Conservation (phyloP, 2,113 vertebrate species). For the Chaetops frenatus region DNA sequence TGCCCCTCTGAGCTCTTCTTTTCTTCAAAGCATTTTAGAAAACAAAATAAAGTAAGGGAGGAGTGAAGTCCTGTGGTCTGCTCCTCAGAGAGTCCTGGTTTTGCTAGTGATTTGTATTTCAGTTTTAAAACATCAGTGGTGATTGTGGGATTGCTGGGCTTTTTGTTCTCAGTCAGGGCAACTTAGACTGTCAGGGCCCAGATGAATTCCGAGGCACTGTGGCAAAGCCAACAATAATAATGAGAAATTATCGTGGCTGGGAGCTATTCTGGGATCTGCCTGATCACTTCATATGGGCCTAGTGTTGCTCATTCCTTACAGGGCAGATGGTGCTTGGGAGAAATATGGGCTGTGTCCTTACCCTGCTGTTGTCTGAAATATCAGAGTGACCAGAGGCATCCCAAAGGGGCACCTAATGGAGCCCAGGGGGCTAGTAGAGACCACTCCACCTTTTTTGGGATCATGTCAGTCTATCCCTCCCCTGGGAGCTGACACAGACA, state of each 20-base stretch:
- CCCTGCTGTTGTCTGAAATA: background rate
- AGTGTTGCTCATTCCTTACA: background rate
- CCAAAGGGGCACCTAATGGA: background rate
- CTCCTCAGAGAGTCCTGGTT: background rate
- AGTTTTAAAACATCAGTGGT: background rate
- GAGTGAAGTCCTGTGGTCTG: background rate
- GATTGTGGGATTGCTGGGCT: background rate
- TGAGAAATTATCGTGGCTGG: background rate
- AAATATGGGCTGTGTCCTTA: background rate
- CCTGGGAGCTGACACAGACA: background rate
- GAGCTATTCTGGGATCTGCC: background rate
- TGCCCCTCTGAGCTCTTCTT: background rate
- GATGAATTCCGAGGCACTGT: background rate
- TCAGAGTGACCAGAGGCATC: background rate
- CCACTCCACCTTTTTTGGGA: background rate
- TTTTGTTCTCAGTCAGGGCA: background rate
- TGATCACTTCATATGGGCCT: background rate
- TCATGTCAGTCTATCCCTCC: background rate
- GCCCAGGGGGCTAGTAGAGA: background rate
- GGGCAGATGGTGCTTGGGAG: background rate
- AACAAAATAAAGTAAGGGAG: background rate
- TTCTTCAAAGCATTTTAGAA: background rate
- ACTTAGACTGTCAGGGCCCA: background rate
- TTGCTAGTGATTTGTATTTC: background rate
- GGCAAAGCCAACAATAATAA: background rate